Conservation (phyloP, 2,797 vertebrate genomes). For the Peromyscus aztecus region DNA sequence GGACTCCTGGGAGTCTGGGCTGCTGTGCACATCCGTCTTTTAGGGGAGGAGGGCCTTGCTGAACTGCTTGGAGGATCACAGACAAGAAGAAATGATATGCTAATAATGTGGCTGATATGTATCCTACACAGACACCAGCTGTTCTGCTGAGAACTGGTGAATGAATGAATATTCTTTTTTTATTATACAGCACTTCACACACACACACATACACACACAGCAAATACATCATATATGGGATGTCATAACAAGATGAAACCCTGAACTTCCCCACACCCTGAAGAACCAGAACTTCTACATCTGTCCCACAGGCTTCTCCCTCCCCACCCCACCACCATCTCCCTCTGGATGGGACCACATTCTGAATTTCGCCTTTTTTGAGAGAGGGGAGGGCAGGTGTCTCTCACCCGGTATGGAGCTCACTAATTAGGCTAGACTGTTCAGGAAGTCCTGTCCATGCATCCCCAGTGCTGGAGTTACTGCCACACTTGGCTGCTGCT, state of each 20-base stretch:
- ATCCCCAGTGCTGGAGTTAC: not conserved
- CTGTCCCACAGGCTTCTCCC: not conserved
- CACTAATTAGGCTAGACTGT: not conserved
- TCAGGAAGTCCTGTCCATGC: not conserved
- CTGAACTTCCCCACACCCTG: not conserved
- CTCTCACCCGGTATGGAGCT: not conserved
- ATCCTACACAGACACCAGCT: not conserved
- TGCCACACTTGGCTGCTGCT: not conserved
- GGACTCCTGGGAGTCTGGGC: not conserved
- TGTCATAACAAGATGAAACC: not conserved
- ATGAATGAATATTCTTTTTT: not conserved
- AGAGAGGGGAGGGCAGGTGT: not conserved
- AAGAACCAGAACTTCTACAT: not conserved
- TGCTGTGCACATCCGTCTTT: not conserved
- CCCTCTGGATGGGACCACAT: not conserved
- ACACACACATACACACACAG: not conserved
- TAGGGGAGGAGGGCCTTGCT: not conserved
- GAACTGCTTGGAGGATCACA: not conserved
- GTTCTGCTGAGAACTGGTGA: not conserved
- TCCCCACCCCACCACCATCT: not conserved
- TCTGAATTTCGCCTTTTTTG: slow-evolving; percentile 17
- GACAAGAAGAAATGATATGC: not conserved
- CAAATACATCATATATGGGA: not conserved
- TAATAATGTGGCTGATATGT: not conserved
- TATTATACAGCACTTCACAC: not conserved